These are phyloP conservation scores for Morone saxatilis DNA, from an alignment of 2,113 vertebrate species.

Conservation along the genomic window DNA sequence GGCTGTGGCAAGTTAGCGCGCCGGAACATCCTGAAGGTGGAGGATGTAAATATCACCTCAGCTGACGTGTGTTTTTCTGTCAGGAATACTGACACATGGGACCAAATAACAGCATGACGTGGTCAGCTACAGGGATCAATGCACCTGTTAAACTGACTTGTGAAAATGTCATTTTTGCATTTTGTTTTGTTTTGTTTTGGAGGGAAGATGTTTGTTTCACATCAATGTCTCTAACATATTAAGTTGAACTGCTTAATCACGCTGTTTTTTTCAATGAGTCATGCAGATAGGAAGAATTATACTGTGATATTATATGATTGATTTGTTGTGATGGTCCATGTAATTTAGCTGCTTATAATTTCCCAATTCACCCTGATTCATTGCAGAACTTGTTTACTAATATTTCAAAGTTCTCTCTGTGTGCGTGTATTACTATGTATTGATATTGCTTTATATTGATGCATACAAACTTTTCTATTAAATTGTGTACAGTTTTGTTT, in stretches of 20 bases:
- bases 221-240: constrained; percentile 13
- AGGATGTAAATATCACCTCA: constrained; percentile 60
- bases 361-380: constrained; percentile 22
- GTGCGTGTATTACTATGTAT: constrained; percentile 49
- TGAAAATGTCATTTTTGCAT: constrained; percentile 20
- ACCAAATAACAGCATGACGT: constrained; percentile 59
- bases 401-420: constrained; percentile 45
- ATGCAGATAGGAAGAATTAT: constrained; percentile 48
- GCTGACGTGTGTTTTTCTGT: constrained; percentile 60
- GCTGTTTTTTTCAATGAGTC: constrained; percentile 16
- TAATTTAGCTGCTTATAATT: constrained; percentile 43
- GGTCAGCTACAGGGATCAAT: constrained; percentile 42
- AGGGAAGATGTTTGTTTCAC: constrained; percentile 15
- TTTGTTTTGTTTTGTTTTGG: background rate
- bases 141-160: constrained; percentile 21
- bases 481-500: constrained; percentile 64
- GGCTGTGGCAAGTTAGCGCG: constrained; percentile 31
- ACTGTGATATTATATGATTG: constrained; percentile 68
- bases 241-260: constrained; percentile 14
- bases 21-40: constrained; percentile 54
- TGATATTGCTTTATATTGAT: constrained; percentile 69
- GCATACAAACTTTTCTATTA: constrained; percentile 63
- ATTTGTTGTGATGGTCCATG: constrained; percentile 39
- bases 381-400: constrained; percentile 43
- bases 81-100: constrained; percentile 47